Percentiles rank a stretch among this genome's conserved stretches.
Conservation (phyloP, 1,140 invertebrate species). For the Caenorhabditis inopinata region DNA sequence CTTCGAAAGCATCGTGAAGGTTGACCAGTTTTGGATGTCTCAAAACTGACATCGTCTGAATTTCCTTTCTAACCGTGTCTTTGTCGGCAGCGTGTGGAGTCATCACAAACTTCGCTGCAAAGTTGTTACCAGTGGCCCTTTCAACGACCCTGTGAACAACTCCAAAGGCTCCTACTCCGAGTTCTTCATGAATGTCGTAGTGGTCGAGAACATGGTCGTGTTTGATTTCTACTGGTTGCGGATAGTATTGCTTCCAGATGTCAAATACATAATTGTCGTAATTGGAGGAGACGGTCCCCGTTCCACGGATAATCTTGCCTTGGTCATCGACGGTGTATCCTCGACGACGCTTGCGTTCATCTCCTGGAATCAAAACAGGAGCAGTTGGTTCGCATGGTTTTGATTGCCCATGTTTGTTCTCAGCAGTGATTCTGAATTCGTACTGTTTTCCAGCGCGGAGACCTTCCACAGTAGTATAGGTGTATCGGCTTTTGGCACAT, state of each 20-base stretch:
- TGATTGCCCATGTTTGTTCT: constrained; percentile 87
- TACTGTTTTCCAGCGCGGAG: constrained; percentile 87
- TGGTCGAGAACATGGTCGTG: constrained; percentile 90
- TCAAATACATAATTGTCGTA: constrained; percentile 97
- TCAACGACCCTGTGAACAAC: constrained; percentile 96
- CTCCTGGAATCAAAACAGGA: constrained; percentile 74
- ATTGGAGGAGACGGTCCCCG: constrained; percentile 82
- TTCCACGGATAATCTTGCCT: constrained; percentile 87
- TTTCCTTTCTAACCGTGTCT: constrained; percentile 92
- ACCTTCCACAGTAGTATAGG: constrained; percentile 83
- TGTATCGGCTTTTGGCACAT: constrained; percentile 88
- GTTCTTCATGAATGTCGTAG: constrained; percentile 98
- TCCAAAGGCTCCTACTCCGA: constrained; percentile 96
- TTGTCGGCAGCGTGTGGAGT: constrained; percentile 89
- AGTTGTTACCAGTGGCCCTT: constrained; percentile 89
- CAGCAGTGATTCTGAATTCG: constrained; percentile 90
- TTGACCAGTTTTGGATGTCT: constrained; percentile 97
- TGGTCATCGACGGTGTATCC: constrained; percentile 76
- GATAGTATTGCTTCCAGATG: constrained; percentile 92
- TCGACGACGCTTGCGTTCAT: constrained; percentile 39
- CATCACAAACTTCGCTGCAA: constrained; percentile 98
- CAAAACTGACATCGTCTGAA: constrained; percentile 97
- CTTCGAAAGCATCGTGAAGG: constrained; percentile 96
- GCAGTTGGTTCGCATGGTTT: constrained; percentile 81
- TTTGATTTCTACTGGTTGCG: constrained; percentile 92